These are phyloP conservation scores for Salvator merianae DNA, from an alignment of 2,113 vertebrate species.

Conservation along the genomic window DNA sequence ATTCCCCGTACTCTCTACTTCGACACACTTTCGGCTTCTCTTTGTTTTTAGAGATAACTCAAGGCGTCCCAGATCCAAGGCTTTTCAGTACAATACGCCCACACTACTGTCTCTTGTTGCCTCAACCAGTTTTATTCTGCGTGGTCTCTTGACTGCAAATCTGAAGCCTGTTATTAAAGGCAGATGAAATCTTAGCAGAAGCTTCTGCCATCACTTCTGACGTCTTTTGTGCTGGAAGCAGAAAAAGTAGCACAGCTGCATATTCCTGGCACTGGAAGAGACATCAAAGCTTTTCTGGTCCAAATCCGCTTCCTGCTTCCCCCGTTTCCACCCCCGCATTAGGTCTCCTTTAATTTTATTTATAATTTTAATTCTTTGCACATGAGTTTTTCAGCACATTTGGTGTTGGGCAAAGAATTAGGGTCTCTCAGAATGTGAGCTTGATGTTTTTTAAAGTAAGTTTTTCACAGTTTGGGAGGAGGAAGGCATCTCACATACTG, in stretches of 20 bases:
- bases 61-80: neutral
- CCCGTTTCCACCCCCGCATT: neutral
- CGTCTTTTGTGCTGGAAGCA: conserved; percentile 18
- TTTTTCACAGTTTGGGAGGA: neutral
- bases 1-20: neutral
- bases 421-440: neutral
- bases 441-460: neutral
- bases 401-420: neutral
- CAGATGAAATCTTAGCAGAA: conserved; percentile 33
- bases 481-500: neutral
- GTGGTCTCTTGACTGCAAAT: conserved; percentile 5
- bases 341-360: neutral
- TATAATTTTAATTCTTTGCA: neutral
- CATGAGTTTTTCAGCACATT: neutral
- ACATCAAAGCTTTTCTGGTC: conserved; percentile 22
- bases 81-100: neutral
- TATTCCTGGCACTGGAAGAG: conserved; percentile 2
- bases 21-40: neutral
- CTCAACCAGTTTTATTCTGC: conserved; percentile 20
- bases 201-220: conserved; percentile 19
- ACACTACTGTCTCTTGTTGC: neutral
- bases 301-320: neutral
- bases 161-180: conserved; percentile 29
- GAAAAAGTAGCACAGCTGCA: conserved; percentile 31
- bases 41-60: neutral